Evolutionary conservation across 2,888 invertebrate genomes (phyloP), one percentile per base, ranked within the genome.

Genomic region (Diadegma fenestrale): DNA sequence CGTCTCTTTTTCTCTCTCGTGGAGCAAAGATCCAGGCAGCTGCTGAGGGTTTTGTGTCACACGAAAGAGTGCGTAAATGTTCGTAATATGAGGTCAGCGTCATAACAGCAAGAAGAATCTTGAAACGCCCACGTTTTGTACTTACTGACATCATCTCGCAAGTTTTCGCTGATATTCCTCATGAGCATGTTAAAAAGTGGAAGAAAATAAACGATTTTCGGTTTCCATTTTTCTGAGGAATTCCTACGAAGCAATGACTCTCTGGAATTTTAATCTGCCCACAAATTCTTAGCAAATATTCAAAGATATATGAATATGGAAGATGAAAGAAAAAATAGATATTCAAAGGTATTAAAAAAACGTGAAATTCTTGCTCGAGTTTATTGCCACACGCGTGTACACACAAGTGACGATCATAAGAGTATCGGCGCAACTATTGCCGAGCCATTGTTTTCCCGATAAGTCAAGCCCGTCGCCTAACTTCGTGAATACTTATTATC

Each of bases 391-490:
- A 81, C 72, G 61, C 37, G 58, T 61, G 73, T 82, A 61, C 75
- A 69, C 76, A 80, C 78, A 83, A 80, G 82, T 87, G 83, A 76
- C 48, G 76, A 81, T 85, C 88, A 86, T 85, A 82, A 83, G 86
- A 84, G 77, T 86, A 87, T 86, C 85, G 86, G 80, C 83, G 80
- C 82, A 45, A 83, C 68, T 78, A 76, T 76, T 66, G 69, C 87
- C 80, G 76, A 73, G 43, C 86, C 83, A 90, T 90, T 89, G 89
- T 90, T 87, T 88, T 85, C 90, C 89, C 87, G 86, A 90, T 89
- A 89, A 90, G 90, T 87, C 86, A 66, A 84, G 63, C 84, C 75
- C 79, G 84, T 78, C 51, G 84, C 66, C 64, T 69, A 82, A 87
- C 89, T 71, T 77, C 61, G 54, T 63, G 90, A 89, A 90, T 90